Conservation (phyloP, 2,113 vertebrate species). For the Nesoenas mayeri region DNA sequence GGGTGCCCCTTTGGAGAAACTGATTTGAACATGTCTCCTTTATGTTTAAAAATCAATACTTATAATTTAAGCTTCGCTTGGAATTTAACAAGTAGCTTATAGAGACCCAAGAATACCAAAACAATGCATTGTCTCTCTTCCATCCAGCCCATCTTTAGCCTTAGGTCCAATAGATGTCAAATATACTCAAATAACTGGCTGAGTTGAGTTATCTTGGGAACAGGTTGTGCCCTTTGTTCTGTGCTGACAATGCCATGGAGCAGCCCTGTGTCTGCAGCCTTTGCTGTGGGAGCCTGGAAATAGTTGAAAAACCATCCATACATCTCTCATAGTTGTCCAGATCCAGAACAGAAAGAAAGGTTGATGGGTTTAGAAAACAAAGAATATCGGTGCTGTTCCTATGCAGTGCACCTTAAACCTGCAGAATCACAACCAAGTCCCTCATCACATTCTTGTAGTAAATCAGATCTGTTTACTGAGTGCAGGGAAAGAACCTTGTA, state of each 20-base stretch:
- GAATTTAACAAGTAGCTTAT: background rate
- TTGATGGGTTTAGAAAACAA: background rate
- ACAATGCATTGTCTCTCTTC: background rate
- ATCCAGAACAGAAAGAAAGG: background rate
- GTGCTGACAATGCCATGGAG: background rate
- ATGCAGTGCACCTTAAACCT: no score
- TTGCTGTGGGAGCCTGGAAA: background rate
- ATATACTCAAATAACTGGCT: background rate
- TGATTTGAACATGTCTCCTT: background rate
- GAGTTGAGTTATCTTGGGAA: background rate
- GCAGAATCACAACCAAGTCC: background rate
- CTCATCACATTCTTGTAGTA: background rate
- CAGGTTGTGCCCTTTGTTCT: background rate
- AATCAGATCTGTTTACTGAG: background rate
- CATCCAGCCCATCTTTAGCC: background rate
- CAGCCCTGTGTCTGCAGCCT: background rate
- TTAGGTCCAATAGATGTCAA: background rate
- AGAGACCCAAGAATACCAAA: background rate
- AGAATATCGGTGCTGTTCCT: fast-evolving
- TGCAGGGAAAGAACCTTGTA: background rate
- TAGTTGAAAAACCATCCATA: background rate
- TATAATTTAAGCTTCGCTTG: background rate
- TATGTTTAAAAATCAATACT: background rate
- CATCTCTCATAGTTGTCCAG: background rate
- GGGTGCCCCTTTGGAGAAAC: background rate